Evolutionary conservation across 1,140 invertebrate genomes (phyloP).

Genomic region (Lepidotrigona ventralis): DNA sequence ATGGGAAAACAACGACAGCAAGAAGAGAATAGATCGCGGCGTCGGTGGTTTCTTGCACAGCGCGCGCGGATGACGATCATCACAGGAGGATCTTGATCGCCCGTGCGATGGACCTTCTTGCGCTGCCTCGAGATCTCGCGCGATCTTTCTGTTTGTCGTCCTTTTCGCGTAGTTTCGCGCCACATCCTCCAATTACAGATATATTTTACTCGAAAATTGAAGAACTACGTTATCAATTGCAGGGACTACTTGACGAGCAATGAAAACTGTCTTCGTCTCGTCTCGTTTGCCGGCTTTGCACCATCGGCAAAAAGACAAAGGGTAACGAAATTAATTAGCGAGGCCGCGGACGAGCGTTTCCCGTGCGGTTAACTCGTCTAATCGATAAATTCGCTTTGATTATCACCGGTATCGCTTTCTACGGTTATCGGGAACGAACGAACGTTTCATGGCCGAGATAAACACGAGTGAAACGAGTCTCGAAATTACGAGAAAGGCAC

Average conservation of each 20-base stretch:
- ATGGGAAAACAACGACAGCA: neutral
- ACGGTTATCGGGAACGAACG: neutral
- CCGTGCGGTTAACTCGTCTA: slow-evolving; percentile 17
- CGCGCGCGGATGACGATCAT: neutral
- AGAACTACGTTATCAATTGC: neutral
- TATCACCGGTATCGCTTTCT: neutral
- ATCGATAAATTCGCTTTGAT: slow-evolving; percentile 17
- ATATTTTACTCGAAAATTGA: neutral
- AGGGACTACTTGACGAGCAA: neutral
- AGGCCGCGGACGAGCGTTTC: neutral
- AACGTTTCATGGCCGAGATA: no score
- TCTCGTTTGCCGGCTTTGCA: neutral
- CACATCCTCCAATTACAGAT: neutral
- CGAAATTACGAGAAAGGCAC: neutral
- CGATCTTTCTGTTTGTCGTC: neutral
- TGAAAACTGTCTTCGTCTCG: slow-evolving; percentile 6
- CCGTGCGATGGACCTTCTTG: slow-evolving; percentile 22
- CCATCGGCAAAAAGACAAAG: neutral
- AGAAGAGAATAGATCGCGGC: slow-evolving; percentile 44
- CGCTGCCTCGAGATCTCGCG: neutral
- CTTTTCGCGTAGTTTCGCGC: neutral
- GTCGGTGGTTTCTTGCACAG: slow-evolving; percentile 19
- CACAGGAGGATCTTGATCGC: slow-evolving; percentile 33
- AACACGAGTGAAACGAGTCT: neutral
- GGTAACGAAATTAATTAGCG: slow-evolving; percentile 3